A percentile compares a stretch with the other conserved stretches of the same genome.
phyloP scores from a whole-genome alignment of 2,888 invertebrate species.

The Rhyacophila evoluta region DNA sequence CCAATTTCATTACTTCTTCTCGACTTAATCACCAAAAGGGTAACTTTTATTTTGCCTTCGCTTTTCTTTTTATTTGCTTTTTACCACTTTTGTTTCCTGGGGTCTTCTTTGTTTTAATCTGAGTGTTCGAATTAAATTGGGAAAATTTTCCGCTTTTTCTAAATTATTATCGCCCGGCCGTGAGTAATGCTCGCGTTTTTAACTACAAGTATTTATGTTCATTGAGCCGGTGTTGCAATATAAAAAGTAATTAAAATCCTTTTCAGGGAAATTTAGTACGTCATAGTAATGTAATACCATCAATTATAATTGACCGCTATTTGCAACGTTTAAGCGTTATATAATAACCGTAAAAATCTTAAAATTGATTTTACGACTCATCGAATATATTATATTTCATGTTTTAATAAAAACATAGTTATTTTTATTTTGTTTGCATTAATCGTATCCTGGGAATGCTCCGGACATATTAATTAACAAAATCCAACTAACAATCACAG shows the following conservation, averaged over 20 bases:
- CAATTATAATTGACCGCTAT: too few relatives aligned
- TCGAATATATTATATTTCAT: too few relatives aligned
- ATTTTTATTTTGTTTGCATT: too few relatives aligned
- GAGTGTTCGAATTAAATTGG: slow-evolving; percentile 27
- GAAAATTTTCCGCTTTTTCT: slow-evolving; percentile 11
- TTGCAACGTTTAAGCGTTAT: too few relatives aligned
- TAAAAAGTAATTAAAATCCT: not conserved
- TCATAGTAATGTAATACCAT: too few relatives aligned
- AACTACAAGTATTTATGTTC: slow-evolving; percentile 22
- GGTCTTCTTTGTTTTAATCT: slow-evolving; percentile 44
- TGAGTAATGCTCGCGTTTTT: slow-evolving; percentile 14
- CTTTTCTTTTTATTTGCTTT: slow-evolving; percentile 41
- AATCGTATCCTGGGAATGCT: too few relatives aligned
- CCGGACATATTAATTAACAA: too few relatives aligned
- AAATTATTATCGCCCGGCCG: slow-evolving; percentile 14
- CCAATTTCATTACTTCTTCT: slow-evolving; percentile 51
- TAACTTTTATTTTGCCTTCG: slow-evolving; percentile 42
- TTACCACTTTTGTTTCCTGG: slow-evolving; percentile 44
- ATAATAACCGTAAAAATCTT: too few relatives aligned
- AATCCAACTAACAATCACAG: too few relatives aligned
- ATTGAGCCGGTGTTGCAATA: slow-evolving; percentile 5
- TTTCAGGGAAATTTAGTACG: not conserved
- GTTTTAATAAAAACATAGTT: too few relatives aligned
- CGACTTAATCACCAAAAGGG: slow-evolving; percentile 52
- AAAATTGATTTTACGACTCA: too few relatives aligned